Evolutionary conservation across 2,888 invertebrate species (phyloP).

Genomic region (Pollenia angustigena): DNA sequence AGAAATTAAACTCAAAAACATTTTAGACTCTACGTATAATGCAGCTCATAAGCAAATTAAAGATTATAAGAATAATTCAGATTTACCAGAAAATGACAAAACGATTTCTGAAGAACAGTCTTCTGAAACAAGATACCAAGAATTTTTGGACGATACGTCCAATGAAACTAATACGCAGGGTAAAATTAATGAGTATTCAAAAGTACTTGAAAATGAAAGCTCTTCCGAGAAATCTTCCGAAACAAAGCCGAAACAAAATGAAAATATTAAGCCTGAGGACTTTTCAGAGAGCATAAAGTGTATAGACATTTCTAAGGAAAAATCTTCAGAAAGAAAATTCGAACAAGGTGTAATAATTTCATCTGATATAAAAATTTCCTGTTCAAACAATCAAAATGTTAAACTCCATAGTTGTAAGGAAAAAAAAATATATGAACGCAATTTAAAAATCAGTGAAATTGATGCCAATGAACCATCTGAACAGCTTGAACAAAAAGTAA

Average conservation of each 20-base stretch:
- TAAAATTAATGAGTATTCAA: neutral
- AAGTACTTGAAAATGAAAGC: neutral
- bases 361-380: too few relatives aligned
- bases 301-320: neutral
- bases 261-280: neutral
- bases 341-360: too few relatives aligned
- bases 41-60: neutral
- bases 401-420: too few relatives aligned
- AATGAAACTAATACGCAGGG: too few relatives aligned
- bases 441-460: neutral
- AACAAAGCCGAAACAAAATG: neutral
- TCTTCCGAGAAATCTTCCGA: neutral
- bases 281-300: neutral
- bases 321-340: too few relatives aligned
- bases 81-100: neutral
- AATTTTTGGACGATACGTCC: too few relatives aligned
- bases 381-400: too few relatives aligned
- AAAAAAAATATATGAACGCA: too few relatives aligned
- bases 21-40: neutral
- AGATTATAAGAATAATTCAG: neutral
- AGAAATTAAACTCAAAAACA: neutral
- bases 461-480: neutral
- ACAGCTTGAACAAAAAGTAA: neutral
- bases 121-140: neutral
- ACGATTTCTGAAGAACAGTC: too few relatives aligned